Evolutionary conservation across 2,888 invertebrate species (phyloP), one percentile per base, ranked within the genome.

Genomic region (Acrobasis repandana): DNA sequence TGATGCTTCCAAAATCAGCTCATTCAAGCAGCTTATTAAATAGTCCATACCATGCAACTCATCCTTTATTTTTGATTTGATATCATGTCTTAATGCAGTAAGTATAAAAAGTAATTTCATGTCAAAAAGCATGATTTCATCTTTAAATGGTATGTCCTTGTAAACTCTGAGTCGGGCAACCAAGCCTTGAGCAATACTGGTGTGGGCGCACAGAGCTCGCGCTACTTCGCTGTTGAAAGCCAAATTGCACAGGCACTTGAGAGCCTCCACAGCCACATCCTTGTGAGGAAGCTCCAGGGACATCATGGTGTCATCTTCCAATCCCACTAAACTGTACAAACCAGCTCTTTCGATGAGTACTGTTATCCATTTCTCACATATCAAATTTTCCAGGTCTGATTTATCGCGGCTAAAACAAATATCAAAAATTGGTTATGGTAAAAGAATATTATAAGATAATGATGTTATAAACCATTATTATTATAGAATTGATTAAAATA

Each of bases 231-330:
- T 89, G 80, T 98, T 97, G 80, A 94, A 98, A 60, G 97, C 93
- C 68, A 98, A 91, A 85, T 99, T 99, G 80, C 97, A 98, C 10
- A 98, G 90, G 78, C 97, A 95, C 88, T 98, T 98, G 60, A 97
- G 89, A 0, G 97, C 96, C 86, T 98, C 98, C 8, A 96, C 90
- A 2, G 93, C 93, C 28, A 94, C 90, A 80, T 94, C 85, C 80
- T 94, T 93, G 36, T 88, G 80, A 63, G 88, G 85, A 61, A 88
- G 71, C 47, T 85, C 81, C 20, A 88, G 79, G 14, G 83, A 76
- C 56, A 83, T 76, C 67, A 86, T 77, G 6, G 73, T 69, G 28
- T 80, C 83, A 65, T 90, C 87, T 56, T 87, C 82, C 34, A 84
- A 68, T 50, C 80, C 82, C 56, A 84, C 80, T 71, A 87, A 85